Base-by-base conservation (phyloP, 2,797 vertebrate species). In the Scarus forsteni region DNA sequence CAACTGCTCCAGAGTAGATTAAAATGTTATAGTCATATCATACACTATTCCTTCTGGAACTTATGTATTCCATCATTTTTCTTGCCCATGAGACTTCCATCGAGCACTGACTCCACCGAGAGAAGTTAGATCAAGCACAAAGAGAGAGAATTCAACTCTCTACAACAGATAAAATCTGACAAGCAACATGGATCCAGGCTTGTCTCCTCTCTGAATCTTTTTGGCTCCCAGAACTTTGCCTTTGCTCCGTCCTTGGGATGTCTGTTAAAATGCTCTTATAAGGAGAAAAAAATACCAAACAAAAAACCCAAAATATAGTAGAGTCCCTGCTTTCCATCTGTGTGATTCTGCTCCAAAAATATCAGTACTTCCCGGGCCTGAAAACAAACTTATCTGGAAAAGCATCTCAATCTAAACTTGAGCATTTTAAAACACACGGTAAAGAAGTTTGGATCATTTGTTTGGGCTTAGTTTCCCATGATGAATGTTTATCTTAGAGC, bases 131-230 rank as follows among this genome's bases (percentile, higher is more conserved):
- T 92, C 85, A 89, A 83, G 81, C 87, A 83, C 49, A 75, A 27
- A 27, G 77, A 86, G 79, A 83, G 75, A 14, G 49, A 84, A 81
- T 86, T 85, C 75, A 81, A 11, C 73, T 67, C 75, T 79, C 70
- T 43, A 81, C 73, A 85, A 81, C 57, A 86, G 88, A 89, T 87
- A 81, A 51, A 87, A 92, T 90, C 91, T 91, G 85, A 93, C 85
- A 88, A 79, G 85, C 75, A 89, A 90, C 87, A 89, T 73, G 72
- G 82, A 89, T 85, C 75, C 79, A 83, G 83, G 80, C 85, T 89
- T 79, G 87, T 89, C 86, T 86, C 45, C 55, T 78, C 62, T 61
- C 65, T 66, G 58, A 83, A 88, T 82, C 82, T 88, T 80, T 87
- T 76, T 85, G 80, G 73, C 82, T 86, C 53, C 70, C 55, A 81